Percentiles rank a stretch among this genome's conserved stretches.
Evolutionary conservation across 2,888 invertebrate species (phyloP).

Genomic region (Brachyopa scutellaris): DNA sequence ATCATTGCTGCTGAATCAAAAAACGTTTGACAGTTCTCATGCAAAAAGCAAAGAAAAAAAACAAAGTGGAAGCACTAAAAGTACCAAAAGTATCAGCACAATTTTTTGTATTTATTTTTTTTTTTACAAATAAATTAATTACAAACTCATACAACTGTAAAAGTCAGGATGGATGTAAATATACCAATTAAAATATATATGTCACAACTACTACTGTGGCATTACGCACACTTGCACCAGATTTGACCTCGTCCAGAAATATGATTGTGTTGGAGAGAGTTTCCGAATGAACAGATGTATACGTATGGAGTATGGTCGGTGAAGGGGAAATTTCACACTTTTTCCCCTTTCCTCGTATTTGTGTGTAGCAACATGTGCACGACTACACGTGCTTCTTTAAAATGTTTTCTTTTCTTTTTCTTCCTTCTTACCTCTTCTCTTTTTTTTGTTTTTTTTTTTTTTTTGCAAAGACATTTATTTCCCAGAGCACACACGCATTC

Average conservation of each 20-base stretch:
- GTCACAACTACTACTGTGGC: conserved; percentile 58
- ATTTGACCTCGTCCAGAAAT: conserved; percentile 68
- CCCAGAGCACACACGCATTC: no score
- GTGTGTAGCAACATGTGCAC: conserved; percentile 76
- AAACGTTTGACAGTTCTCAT: no score
- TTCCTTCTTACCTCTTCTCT: not conserved
- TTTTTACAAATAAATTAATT: conserved; percentile 46
- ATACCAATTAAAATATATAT: conserved; percentile 70
- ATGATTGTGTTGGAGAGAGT: conserved; percentile 21
- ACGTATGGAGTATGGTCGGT: not conserved
- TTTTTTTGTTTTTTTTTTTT: conserved; percentile 34
- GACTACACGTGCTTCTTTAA: conserved; percentile 76
- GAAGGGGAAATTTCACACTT: conserved; percentile 43
- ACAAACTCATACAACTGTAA: conserved; percentile 34
- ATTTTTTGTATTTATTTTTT: no score
- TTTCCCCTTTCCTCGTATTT: conserved; percentile 31
- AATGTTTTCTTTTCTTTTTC: conserved; percentile 31
- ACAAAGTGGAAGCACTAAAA: not conserved
- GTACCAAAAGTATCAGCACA: no score
- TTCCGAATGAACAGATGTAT: conserved; percentile 1
- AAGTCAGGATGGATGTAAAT: conserved; percentile 65
- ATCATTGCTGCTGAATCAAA: no score
- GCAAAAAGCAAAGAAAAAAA: conserved; percentile 13
- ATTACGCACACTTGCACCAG: conserved; percentile 28
- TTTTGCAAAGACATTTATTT: no score